These are phyloP conservation scores for Meghimatium bilineatum DNA, from an alignment of 2,888 invertebrate species.

Conservation along the genomic window DNA sequence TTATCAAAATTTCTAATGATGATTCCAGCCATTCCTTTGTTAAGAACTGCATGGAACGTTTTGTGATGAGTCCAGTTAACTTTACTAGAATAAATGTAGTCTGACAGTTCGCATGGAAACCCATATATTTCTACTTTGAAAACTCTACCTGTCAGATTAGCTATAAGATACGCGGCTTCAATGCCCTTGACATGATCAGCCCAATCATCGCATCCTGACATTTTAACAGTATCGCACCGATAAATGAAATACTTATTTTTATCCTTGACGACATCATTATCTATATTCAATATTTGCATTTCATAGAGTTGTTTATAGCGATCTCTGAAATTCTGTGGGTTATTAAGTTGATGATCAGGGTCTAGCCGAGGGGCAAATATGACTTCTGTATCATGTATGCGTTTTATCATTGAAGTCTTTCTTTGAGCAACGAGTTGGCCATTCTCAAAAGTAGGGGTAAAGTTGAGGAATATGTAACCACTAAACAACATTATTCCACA, in stretches of 20 bases:
- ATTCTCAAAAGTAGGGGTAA: slow-evolving; percentile 10
- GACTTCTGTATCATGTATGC: background rate
- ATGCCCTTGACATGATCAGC: slow-evolving; percentile 30
- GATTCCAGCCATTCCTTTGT: slow-evolving; percentile 21
- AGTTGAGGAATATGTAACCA: slow-evolving; percentile 17
- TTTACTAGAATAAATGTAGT: slow-evolving; percentile 11
- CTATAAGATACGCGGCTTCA: slow-evolving; percentile 30
- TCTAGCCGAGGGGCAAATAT: background rate
- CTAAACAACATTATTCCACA: slow-evolving; percentile 10
- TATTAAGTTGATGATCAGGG: background rate
- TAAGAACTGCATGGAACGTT: slow-evolving; percentile 26
- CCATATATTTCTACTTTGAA: slow-evolving; percentile 36
- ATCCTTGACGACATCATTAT: slow-evolving; percentile 7
- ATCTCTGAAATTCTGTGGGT: slow-evolving; percentile 7
- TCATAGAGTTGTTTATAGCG: slow-evolving; percentile 6
- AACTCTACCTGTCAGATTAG: slow-evolving; percentile 41
- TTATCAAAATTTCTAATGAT: slow-evolving; percentile 28
- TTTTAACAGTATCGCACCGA: slow-evolving; percentile 25
- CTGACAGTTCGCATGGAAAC: slow-evolving; percentile 25
- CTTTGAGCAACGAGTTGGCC: slow-evolving; percentile 2
- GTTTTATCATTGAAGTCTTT: background rate
- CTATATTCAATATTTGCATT: background rate
- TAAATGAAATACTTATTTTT: slow-evolving; percentile 28
- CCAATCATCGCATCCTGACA: slow-evolving; percentile 21
- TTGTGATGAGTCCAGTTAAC: slow-evolving; percentile 38